Percentiles rank a stretch among this genome's conserved stretches.
phyloP scores from a whole-genome alignment of 2,113 vertebrate genomes.

The Chlorodrepanis virens region DNA sequence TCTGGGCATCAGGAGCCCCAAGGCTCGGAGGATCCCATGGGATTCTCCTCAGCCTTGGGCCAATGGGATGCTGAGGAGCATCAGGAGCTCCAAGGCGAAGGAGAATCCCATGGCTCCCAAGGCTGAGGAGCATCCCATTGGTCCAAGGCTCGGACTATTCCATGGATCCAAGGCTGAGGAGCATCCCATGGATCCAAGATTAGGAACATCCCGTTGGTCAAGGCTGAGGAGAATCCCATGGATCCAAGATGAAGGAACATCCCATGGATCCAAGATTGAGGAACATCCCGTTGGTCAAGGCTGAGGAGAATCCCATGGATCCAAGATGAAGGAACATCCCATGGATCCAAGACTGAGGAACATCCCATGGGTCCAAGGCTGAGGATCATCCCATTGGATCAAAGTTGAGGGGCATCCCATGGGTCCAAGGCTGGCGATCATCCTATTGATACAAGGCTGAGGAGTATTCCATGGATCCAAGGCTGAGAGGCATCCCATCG shows the following conservation, averaged over 20 bases:
- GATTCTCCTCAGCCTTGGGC: too few species aligned
- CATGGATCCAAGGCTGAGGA: not conserved
- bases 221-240: fast-evolving
- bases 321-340: not conserved
- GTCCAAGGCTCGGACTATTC: not conserved
- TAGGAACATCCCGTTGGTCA: not conserved
- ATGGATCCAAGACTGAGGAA: too few species aligned
- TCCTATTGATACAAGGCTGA: fast-evolving
- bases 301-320: too few species aligned
- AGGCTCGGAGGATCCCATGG: not conserved
- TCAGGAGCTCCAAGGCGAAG: fast-evolving
- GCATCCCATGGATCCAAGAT: not conserved
- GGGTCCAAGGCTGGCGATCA: fast-evolving
- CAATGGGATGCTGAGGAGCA: not conserved
- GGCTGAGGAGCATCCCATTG: not conserved
- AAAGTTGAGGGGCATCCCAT: not conserved
- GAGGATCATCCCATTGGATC: too few species aligned
- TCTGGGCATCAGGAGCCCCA: not conserved
- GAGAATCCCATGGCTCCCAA: not conserved
- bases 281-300: fast-evolving
- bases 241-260: not conserved
- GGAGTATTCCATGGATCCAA: fast-evolving
- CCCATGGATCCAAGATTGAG: not conserved
- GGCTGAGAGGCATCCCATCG: not conserved
- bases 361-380: too few species aligned